Base-by-base conservation (phyloP, 2,797 vertebrate genomes). In the Anguilla megastoma region DNA sequence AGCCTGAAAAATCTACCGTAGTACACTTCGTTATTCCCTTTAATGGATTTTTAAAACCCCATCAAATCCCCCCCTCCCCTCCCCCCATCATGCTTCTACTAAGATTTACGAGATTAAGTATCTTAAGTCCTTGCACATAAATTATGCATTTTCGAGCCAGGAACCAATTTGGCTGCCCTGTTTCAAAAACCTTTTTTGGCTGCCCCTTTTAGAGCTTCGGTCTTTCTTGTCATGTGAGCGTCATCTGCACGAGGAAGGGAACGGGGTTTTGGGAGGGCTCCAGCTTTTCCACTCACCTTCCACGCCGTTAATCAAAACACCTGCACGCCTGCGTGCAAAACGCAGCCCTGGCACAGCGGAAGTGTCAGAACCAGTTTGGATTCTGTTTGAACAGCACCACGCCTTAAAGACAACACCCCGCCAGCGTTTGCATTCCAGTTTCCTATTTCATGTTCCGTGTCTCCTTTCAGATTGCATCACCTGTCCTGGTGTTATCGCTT, bases 301-400 rank as follows among this genome's bases (percentile, higher is more conserved):
- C 88, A 50, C 66, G 84, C 90, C 87, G 92, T 91, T 91, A 89
- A 58, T 56, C 24, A 86, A 91, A 92, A 90, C 2, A 36, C 88
- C 18, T 89, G 89, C 63, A 21, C 88, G 1, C 92, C 93, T 86
- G 88, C 79, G 52, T 69, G 86, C 89, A 74, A 16, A 84, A 33
- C 10, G n/a, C 9, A 52, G 0, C 69, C 86, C 0, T 76, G 85
- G 76, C 87, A 84, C 88, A 27, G 85, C 91, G 92, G 87, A 88
- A 50, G 88, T 89, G 83, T 90, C 87, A 36, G 9, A 91, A 90
- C 90, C 66, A 91, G 91, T 93, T 90, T 85, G 80, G 36, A 87
- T 41, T 48, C 56, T 79, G 71, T 86, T 87, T 85, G 58, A 87
- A 90, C 84, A 63, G 74, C 12, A n/a, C 52, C 87, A 33, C 84